Evolutionary conservation across 2,113 vertebrate genomes (phyloP), one percentile per base, ranked within the genome.

Genomic region (Ictidomys tridecemlineatus): DNA sequence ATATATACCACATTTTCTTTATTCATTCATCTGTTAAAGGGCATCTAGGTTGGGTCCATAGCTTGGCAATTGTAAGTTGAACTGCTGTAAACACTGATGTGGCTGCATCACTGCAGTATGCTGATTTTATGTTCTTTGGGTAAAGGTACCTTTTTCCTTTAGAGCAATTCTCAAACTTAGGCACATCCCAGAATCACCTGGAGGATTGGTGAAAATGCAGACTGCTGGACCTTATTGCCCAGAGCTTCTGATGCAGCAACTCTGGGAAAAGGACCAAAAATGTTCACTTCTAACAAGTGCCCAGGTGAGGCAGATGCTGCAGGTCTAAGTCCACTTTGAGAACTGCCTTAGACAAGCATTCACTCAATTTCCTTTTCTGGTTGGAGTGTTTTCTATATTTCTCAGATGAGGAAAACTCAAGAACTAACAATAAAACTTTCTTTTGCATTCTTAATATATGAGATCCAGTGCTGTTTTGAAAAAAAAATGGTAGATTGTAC

Each of bases 361-460:
- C 13, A 45, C 7, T 48, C 58, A 24, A 45, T 76, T 89, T 76
- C 42, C 51, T 87, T 58, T 96, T 86, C 61, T 79, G 18, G 26
- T 48, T 45, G 34, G 24, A 72, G 6, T 11, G 2, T 79, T 53
- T 87, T 8, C 22, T 77, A 28, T 24, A 30, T 20, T 72, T 67
- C 26, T 92, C 85, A 93, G 8, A 37, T 30, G n/a, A 73, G 10
- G 34, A 82, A 94, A 94, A 91, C 37, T 85, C 12, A 85, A 67
- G 61, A 91, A 53, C 42, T 67, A 73, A 73, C 3, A 70, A 65
- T 51, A 96, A 96, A 94, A 65, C 34, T 58, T 65, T 84, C 70
- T 53, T 85, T 39, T 32, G 56, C 10, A 2, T 65, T 88, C 45
- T 93, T 92, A 30, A 37, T 30, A 37, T 26, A 82, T 85, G 61